Evolutionary conservation across 2,888 invertebrate species (phyloP).

Genomic region (Drosophila ezoana): DNA sequence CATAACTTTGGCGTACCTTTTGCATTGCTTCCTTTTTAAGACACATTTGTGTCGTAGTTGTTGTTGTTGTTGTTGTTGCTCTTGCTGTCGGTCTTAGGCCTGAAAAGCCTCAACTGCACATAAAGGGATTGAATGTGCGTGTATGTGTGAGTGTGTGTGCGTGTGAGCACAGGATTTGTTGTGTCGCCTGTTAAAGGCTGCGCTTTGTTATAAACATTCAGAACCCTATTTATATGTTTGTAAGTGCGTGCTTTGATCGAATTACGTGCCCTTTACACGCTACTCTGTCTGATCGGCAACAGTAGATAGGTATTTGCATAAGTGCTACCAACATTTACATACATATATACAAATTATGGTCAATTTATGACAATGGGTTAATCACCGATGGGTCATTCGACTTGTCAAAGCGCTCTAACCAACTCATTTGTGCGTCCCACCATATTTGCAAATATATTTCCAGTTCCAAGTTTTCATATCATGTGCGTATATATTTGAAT

Average conservation of each 20-base stretch:
- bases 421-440: no score
- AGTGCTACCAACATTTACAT: slow-evolving; percentile 29
- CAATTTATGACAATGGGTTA: slow-evolving; percentile 32
- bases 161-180: slow-evolving; percentile 51
- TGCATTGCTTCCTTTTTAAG: slow-evolving; percentile 60
- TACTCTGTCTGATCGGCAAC: slow-evolving; percentile 58
- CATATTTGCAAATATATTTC: no score
- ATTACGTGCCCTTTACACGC: slow-evolving; percentile 60
- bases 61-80: slow-evolving; percentile 29
- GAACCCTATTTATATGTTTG: slow-evolving; percentile 3
- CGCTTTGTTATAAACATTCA: slow-evolving; percentile 50
- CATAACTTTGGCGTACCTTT: slow-evolving; percentile 77
- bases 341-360: slow-evolving; percentile 22
- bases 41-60: slow-evolving; percentile 60
- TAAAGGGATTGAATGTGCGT: slow-evolving; percentile 60
- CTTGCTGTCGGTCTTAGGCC: slow-evolving; percentile 55
- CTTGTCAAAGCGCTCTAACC: no score
- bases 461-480: no score
- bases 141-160: slow-evolving; percentile 3
- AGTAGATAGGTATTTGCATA: slow-evolving; percentile 43
- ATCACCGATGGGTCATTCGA: slow-evolving; percentile 3
- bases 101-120: slow-evolving; percentile 59
- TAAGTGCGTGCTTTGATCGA: slow-evolving; percentile 55
- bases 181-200: slow-evolving; percentile 46
- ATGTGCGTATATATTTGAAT: no score